phyloP scores from a whole-genome alignment of 2,797 vertebrate species.

The Rhodeus uyekii region DNA sequence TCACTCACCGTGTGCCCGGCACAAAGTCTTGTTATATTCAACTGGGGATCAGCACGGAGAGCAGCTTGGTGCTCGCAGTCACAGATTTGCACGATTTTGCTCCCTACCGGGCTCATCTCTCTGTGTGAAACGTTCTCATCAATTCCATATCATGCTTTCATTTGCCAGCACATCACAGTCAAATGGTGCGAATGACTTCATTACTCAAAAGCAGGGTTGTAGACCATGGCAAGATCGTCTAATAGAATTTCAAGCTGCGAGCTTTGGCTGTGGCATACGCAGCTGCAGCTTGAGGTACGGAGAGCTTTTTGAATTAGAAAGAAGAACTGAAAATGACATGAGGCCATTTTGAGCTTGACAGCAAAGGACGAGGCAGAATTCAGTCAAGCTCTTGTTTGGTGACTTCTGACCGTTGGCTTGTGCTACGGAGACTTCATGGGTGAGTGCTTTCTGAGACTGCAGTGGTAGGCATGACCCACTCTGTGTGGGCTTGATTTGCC shows the following conservation, averaged over 20 bases:
- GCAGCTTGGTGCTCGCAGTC: conserved; percentile 24
- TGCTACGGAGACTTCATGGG: background rate
- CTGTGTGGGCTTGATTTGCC: background rate
- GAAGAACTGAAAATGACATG: conserved; percentile 51
- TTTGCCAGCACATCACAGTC: conserved; percentile 44
- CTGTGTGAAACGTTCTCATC: conserved; percentile 31
- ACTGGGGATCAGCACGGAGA: conserved; percentile 39
- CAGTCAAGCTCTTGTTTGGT: conserved; percentile 21
- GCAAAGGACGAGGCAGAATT: conserved; percentile 19
- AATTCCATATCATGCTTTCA: conserved; percentile 40
- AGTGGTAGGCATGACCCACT: conserved; percentile 1
- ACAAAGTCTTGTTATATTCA: conserved; percentile 59
- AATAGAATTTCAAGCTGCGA: conserved; percentile 34
- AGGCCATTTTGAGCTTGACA: conserved; percentile 17
- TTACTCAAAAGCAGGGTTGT: conserved; percentile 7
- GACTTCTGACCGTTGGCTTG: conserved; percentile 20
- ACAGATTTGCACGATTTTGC: conserved; percentile 41
- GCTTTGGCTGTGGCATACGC: conserved; percentile 10
- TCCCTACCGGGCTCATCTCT: conserved; percentile 21
- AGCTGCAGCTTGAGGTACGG: conserved; percentile 35
- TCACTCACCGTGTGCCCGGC: conserved; percentile 61
- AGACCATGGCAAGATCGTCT: background rate
- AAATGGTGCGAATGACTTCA: conserved; percentile 40
- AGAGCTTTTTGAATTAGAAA: conserved; percentile 34
- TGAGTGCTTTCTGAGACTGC: conserved; percentile 15